These are phyloP conservation scores for Eupeodes latifasciatus DNA, from an alignment of 2,888 invertebrate species.

Conservation along the genomic window DNA sequence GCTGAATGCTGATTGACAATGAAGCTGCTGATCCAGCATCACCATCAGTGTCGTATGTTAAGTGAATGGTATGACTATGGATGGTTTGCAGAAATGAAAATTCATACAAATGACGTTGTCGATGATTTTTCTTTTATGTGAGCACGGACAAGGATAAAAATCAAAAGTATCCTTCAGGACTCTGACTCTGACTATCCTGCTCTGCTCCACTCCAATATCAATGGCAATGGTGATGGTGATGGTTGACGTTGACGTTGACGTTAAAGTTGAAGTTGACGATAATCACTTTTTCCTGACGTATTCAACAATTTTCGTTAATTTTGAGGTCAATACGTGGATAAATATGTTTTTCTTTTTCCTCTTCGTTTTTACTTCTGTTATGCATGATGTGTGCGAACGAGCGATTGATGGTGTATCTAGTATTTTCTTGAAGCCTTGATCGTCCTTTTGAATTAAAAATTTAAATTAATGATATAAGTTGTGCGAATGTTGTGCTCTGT, in stretches of 20 bases:
- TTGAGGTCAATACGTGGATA: constrained; percentile 63
- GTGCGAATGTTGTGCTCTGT: constrained; percentile 1
- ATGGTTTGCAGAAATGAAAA: background rate
- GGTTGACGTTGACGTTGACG: no score
- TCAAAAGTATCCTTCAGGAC: constrained; percentile 31
- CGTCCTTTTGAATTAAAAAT: constrained; percentile 66
- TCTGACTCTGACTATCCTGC: background rate
- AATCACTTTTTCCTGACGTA: constrained; percentile 57
- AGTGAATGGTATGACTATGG: background rate
- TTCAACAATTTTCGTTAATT: constrained; percentile 66
- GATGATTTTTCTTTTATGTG: constrained; percentile 44
- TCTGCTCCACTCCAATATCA: background rate
- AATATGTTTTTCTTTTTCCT: background rate
- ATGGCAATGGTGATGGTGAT: background rate
- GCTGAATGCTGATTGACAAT: background rate
- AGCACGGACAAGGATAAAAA: constrained; percentile 44
- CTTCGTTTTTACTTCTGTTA: constrained; percentile 11
- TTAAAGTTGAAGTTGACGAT: constrained; percentile 6
- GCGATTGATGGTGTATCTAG: background rate
- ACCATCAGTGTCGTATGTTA: background rate
- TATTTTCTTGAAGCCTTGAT: constrained; percentile 9
- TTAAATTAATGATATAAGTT: constrained; percentile 58
- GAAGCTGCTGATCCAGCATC: background rate
- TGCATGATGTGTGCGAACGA: background rate
- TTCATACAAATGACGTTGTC: constrained; percentile 13